These are phyloP conservation scores for Pantherophis vulpinus DNA, from an alignment of 2,797 vertebrate species.

Conservation along the genomic window DNA sequence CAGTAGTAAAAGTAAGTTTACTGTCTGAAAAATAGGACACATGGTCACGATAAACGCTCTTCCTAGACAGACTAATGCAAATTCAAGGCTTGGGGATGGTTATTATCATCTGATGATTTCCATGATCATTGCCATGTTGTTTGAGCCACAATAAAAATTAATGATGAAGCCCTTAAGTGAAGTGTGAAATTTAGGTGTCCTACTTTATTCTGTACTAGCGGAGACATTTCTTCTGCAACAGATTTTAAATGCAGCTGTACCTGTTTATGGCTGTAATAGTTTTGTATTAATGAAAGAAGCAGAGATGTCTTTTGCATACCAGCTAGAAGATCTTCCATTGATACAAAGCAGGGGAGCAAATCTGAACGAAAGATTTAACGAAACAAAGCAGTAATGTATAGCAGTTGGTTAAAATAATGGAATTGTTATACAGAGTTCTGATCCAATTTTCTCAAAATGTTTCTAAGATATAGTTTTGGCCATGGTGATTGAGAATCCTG, in stretches of 20 bases:
- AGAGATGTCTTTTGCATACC: conserved; percentile 36
- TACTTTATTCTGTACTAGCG: conserved; percentile 16
- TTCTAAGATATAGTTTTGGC: background rate
- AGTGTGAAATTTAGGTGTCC: conserved; percentile 39
- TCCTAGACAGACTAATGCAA: background rate
- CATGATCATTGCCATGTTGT: conserved; percentile 25
- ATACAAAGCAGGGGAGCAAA: conserved; percentile 40
- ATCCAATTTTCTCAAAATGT: conserved; percentile 26
- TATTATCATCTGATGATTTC: conserved; percentile 10
- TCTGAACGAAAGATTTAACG: conserved; percentile 38
- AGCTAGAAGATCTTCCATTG: conserved; percentile 33
- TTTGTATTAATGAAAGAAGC: conserved; percentile 50
- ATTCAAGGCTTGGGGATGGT: background rate
- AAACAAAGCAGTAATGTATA: background rate
- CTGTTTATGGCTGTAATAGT: conserved; percentile 48
- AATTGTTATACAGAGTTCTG: conserved; percentile 23
- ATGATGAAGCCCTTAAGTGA: conserved; percentile 23
- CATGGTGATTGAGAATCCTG: background rate
- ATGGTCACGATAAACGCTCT: background rate
- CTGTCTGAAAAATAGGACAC: background rate
- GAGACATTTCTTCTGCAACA: conserved; percentile 27
- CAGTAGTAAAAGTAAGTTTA: no score
- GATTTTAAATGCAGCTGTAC: conserved; percentile 38
- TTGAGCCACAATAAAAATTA: background rate
- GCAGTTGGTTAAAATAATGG: conserved; percentile 33